A percentile compares a stretch with the other conserved stretches of the same genome.
These are phyloP conservation scores for Acanthacorydalis orientalis DNA, from an alignment of 2,888 invertebrate species.

Conservation along the genomic window DNA sequence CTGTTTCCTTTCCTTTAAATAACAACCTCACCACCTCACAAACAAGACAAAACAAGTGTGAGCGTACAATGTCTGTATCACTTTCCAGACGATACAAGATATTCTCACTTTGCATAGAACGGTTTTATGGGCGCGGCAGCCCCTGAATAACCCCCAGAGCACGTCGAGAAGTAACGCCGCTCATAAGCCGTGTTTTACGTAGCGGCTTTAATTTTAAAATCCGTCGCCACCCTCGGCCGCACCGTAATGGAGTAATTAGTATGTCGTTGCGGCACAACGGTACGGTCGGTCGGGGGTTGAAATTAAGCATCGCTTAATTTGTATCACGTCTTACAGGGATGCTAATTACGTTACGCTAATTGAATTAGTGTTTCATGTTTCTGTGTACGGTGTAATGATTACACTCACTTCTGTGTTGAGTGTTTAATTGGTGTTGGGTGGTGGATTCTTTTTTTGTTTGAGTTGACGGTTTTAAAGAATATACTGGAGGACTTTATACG, in stretches of 20 bases:
- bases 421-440: too few relatives aligned
- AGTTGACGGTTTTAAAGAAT: too few relatives aligned
- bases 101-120: neutral
- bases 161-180: neutral
- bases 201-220: neutral
- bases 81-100: neutral
- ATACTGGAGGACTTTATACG: too few relatives aligned
- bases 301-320: conserved; percentile 4
- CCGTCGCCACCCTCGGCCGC: neutral
- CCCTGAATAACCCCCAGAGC: neutral
- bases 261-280: neutral
- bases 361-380: conserved; percentile 1
- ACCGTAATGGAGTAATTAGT: neutral
- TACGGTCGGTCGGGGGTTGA: neutral
- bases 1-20: too few relatives aligned
- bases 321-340: neutral
- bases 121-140: neutral
- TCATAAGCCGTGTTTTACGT: neutral
- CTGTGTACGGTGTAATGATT: neutral
- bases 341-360: conserved; percentile 5
- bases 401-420: neutral
- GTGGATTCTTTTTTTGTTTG: too few relatives aligned
- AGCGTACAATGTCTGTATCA: too few relatives aligned
- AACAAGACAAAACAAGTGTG: neutral
- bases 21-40: neutral